A percentile compares a stretch with the other conserved stretches of the same genome.
Conservation (phyloP, 2,797 vertebrate species). For the Alosa sapidissima region DNA sequence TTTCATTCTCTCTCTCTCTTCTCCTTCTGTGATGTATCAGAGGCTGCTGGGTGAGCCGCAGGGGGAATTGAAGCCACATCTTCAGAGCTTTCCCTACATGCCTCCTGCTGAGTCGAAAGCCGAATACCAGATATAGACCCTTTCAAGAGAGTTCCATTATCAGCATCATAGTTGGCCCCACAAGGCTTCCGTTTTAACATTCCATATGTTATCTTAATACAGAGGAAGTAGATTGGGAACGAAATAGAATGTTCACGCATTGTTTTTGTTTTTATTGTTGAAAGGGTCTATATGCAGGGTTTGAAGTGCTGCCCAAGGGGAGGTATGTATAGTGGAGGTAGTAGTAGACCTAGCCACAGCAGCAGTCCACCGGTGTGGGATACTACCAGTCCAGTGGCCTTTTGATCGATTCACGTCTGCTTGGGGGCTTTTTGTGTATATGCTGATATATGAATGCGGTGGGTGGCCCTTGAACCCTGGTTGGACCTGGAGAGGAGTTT, state of each 20-base stretch:
- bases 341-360: not conserved
- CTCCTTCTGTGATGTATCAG: not conserved
- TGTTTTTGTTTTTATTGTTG: too few species aligned
- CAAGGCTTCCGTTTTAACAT: too few species aligned
- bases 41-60: not conserved
- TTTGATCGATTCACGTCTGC: not conserved
- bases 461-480: conserved; percentile 13
- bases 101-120: not conserved
- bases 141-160: too few species aligned
- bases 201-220: too few species aligned
- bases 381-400: not conserved
- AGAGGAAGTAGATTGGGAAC: too few species aligned
- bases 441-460: not conserved
- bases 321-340: not conserved
- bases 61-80: conserved; percentile 4
- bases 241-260: too few species aligned
- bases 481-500: not conserved
- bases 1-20: not conserved
- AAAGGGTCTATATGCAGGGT: not conserved
- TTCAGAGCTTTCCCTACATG: conserved; percentile 28
- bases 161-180: too few species aligned
- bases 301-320: conserved; percentile 1
- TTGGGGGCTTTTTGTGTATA: conserved; percentile 7
- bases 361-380: not conserved
- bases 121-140: not conserved